These are phyloP conservation scores for Ochotona curzoniae DNA, from an alignment of 2,113 vertebrate species.

Conservation along the genomic window DNA sequence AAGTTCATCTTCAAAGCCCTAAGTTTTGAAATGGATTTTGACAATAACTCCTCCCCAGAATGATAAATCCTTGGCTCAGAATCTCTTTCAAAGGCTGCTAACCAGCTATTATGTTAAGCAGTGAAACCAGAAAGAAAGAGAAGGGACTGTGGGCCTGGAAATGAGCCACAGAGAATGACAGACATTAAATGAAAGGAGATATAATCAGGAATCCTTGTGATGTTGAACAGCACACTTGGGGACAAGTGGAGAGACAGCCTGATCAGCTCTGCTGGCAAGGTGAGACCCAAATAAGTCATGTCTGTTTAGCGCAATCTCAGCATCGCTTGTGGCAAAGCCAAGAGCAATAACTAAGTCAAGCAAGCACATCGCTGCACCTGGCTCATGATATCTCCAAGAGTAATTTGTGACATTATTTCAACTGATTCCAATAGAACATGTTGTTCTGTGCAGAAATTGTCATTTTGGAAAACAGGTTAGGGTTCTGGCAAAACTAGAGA, in stretches of 20 bases:
- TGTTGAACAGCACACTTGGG: constrained; percentile 34
- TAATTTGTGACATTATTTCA: constrained; percentile 70
- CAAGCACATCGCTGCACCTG: constrained; percentile 31
- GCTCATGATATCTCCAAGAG: constrained; percentile 61
- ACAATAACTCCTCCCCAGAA: constrained; percentile 67
- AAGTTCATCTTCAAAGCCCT: constrained; percentile 68
- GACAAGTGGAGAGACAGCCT: background rate
- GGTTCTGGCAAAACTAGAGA: constrained; percentile 67
- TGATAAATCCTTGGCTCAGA: constrained; percentile 66
- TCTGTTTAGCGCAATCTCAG: constrained; percentile 43
- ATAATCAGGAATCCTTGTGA: constrained; percentile 29
- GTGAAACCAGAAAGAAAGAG: constrained; percentile 69
- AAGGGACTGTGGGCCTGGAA: constrained; percentile 62
- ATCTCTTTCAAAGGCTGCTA: constrained; percentile 58
- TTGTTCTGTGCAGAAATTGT: constrained; percentile 66
- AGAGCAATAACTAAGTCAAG: constrained; percentile 63
- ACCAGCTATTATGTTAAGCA: constrained; percentile 59
- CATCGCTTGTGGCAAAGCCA: constrained; percentile 54
- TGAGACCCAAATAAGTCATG: constrained; percentile 59
- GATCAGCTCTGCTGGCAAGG: background rate
- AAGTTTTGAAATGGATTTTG: constrained; percentile 73
- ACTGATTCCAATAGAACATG: constrained; percentile 45
- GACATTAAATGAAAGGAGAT: constrained; percentile 39
- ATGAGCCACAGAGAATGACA: constrained; percentile 52
- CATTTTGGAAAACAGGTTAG: constrained; percentile 66